Evolutionary conservation across 92 coral and sea anemone species (phyloP), one percentile per base, ranked within the genome.

Genomic region (Nematostella vectensis): DNA sequence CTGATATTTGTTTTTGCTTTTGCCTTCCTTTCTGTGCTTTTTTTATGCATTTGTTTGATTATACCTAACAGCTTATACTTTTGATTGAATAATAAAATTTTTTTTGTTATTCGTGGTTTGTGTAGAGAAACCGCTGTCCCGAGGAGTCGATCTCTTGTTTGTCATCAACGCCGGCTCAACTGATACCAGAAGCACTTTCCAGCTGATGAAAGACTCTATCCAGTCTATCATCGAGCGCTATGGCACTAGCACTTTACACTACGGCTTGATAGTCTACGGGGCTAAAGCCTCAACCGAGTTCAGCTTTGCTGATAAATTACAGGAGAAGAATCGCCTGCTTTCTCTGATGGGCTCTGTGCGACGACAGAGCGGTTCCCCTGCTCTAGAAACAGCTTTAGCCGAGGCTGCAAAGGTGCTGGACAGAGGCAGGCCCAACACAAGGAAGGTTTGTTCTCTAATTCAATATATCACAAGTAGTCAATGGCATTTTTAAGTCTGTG

Each of bases 171-270:
- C 83, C 16, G 78, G 51, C 25, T 77, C 83, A 16, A 44, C 67
- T 15, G 64, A 63, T 33, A 40, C 63, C 27, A 20, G 72, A 25
- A 72, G 61, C 37, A 76, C 75, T 21, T 91, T 77, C 48, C 73
- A 63, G n/a, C 66, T 81, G 40, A 69, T 86, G 80, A 87, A 74
- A 48, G 76, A 91, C 69, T 62, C 82, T 1, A 58, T 77, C 25
- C 78, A 65, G 61, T 65, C 67, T 20, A 74, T 91, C 30, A 42
- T 82, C 21, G 93, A 78, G 38, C 81, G 75, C 4, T 76, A 77
- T 53, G 83, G 83, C 29, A 63, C 58, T 9, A 69, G 59, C 23
- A 62, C 62, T 12, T 55, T 84, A 22, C 80, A 63, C 42, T 85
- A 85, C 65, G 65, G 83, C 38, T 39, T 85, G 47, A 49, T 80